phyloP scores from a whole-genome alignment of 2,797 vertebrate species.

The Florisuga fusca region DNA sequence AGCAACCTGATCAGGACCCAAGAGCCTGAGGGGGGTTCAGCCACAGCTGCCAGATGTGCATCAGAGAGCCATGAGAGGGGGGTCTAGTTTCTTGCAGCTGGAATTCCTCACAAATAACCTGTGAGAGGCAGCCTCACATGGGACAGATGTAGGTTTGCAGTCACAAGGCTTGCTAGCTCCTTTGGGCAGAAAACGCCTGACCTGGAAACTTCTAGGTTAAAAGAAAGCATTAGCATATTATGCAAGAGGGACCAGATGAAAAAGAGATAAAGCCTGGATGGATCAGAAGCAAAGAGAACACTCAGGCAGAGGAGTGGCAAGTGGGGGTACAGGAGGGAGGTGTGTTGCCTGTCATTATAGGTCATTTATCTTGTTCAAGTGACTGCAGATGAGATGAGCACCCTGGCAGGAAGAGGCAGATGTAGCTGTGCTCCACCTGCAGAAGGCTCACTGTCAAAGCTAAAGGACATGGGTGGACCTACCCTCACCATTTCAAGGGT shows the following conservation, averaged over 20 bases:
- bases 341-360: background rate
- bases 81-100: background rate
- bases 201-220: slow-evolving; percentile 49
- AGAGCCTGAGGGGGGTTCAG: rapidly evolving
- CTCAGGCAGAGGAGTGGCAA: background rate
- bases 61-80: rapidly evolving
- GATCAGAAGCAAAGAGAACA: background rate
- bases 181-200: slow-evolving; percentile 8
- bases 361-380: background rate
- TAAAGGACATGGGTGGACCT: rapidly evolving
- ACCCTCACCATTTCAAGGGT: rapidly evolving
- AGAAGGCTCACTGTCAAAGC: rapidly evolving
- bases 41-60: background rate
- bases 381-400: background rate
- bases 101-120: background rate
- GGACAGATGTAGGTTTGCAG: background rate
- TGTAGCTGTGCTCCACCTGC: background rate
- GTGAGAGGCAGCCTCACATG: background rate
- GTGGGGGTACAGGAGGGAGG: background rate
- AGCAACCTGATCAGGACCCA: background rate
- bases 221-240: slow-evolving; percentile 16
- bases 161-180: slow-evolving; percentile 16
- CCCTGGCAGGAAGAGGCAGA: background rate
- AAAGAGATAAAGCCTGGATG: background rate
- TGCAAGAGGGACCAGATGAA: background rate